Conservation (phyloP, 1,140 invertebrate species). For the Trissolcus basalis region DNA sequence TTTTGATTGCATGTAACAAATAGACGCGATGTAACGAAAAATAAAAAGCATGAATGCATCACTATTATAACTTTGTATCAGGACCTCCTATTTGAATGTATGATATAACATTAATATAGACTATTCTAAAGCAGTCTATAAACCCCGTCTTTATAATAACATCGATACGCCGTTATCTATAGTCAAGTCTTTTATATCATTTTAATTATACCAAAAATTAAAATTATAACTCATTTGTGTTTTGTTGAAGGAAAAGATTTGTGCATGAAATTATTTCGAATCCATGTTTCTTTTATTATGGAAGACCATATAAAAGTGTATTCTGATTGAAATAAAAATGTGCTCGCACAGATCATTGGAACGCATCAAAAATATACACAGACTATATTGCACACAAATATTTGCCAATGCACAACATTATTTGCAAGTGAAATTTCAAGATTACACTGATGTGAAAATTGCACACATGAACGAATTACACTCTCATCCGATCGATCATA, state of each 20-base stretch:
- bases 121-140: slow-evolving; percentile 69
- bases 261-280: slow-evolving; percentile 31
- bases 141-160: slow-evolving; percentile 62
- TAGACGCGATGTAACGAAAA: slow-evolving; percentile 4
- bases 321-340: too few relatives aligned
- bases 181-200: slow-evolving; percentile 48
- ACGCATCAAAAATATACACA: too few relatives aligned
- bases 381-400: neutral
- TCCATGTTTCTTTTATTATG: neutral
- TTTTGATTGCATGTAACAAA: slow-evolving; percentile 11
- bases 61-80: neutral
- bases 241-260: too few relatives aligned
- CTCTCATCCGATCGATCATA: too few relatives aligned
- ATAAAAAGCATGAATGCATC: slow-evolving; percentile 15
- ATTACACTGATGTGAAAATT: too few relatives aligned
- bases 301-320: slow-evolving; percentile 7
- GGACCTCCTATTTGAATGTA: slow-evolving; percentile 30
- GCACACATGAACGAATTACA: too few relatives aligned
- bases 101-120: slow-evolving; percentile 61
- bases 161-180: slow-evolving; percentile 51
- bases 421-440: neutral
- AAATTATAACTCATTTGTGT: slow-evolving; percentile 11
- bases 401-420: slow-evolving; percentile 17
- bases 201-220: slow-evolving; percentile 12
- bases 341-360: too few relatives aligned